Percentiles rank a stretch among this genome's conserved stretches.
Evolutionary conservation across 2,797 vertebrate genomes (phyloP).

Genomic region (Amphiprion clarkii): DNA sequence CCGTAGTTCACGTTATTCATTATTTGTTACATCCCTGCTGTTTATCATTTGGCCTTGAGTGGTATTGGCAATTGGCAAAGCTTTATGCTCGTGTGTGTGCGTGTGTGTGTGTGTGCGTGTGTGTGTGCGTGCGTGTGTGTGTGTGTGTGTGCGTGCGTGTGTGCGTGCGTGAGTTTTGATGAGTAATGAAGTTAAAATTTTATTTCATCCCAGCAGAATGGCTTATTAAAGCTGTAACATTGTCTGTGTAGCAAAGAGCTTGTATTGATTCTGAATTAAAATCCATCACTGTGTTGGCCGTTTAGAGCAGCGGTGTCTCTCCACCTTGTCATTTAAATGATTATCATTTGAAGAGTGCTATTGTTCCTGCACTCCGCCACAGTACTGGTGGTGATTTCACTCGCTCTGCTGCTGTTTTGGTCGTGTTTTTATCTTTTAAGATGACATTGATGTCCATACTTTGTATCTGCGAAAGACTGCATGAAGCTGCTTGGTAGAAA

Average conservation of each 20-base stretch:
- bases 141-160: neutral
- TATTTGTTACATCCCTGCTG: neutral
- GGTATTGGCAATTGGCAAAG: conserved; percentile 5
- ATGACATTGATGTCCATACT: conserved; percentile 1
- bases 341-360: conserved; percentile 9
- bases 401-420: neutral
- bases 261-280: conserved; percentile 51
- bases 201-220: conserved; percentile 6
- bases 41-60: conserved; percentile 22
- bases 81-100: neutral
- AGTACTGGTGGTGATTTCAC: neutral
- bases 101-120: neutral
- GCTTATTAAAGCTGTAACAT: conserved; percentile 20
- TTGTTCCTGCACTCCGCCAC: neutral
- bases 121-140: neutral
- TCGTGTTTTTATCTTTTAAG: conserved; percentile 8
- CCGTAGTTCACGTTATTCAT: conserved; percentile 12
- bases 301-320: neutral
- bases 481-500: neutral
- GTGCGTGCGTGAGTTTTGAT: conserved; percentile 2
- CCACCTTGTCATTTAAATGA: conserved; percentile 9
- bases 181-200: conserved; percentile 5
- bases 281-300: conserved; percentile 14
- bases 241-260: conserved; percentile 18
- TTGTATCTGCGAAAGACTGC: neutral